A percentile compares a stretch with the other conserved stretches of the same genome.
These are phyloP conservation scores for Hepsetus odoe DNA, from an alignment of 2,113 vertebrate species.

Conservation along the genomic window DNA sequence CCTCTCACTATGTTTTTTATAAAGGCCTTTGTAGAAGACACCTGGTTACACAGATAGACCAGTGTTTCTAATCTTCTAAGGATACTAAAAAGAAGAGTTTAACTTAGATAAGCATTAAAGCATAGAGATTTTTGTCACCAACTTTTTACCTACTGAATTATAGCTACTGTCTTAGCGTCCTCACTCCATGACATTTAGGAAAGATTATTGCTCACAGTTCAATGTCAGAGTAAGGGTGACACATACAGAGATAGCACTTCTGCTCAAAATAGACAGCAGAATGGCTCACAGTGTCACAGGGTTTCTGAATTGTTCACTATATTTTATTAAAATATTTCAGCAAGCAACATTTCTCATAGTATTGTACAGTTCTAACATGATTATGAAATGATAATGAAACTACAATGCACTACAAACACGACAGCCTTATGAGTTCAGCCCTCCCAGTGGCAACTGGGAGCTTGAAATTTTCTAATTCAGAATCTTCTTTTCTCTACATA, in stretches of 20 bases:
- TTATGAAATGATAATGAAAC: no score
- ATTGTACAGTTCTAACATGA: no score
- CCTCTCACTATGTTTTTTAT: neutral
- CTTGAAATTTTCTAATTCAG: no score
- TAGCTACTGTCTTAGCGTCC: neutral
- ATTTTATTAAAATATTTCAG: no score
- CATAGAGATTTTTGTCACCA: neutral
- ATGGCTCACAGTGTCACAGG: no score
- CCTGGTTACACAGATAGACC: neutral
- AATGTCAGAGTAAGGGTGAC: neutral
- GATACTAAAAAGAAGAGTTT: neutral
- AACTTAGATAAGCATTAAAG: neutral
- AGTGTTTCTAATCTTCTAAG: neutral
- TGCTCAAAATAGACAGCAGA: neutral
- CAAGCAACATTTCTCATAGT: no score
- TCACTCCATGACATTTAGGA: slow-evolving; percentile 29
- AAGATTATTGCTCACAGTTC: slow-evolving; percentile 2
- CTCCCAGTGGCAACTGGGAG: no score
- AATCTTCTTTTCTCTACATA: no score
- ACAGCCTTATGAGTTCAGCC: no score
- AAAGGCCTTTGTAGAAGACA: neutral
- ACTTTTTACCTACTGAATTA: neutral
- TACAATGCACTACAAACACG: no score
- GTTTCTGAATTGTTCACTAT: no score
- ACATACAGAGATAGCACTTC: slow-evolving; percentile 2